These are phyloP conservation scores for Galleria mellonella DNA, from an alignment of 1,140 invertebrate genomes.

Conservation along the genomic window DNA sequence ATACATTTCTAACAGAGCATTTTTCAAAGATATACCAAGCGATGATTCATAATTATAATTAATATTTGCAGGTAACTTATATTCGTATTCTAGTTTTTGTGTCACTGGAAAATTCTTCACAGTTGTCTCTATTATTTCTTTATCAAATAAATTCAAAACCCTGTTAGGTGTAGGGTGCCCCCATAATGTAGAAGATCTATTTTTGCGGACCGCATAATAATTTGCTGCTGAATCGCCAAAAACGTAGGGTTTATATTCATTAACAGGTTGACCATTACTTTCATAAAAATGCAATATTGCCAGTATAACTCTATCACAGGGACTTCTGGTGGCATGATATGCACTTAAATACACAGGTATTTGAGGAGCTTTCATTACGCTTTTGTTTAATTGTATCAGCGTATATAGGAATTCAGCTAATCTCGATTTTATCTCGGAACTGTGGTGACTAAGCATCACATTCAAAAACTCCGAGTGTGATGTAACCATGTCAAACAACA, in stretches of 20 bases:
- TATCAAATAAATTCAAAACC: slow-evolving; percentile 82
- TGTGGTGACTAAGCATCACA: slow-evolving; percentile 73
- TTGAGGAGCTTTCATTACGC: slow-evolving; percentile 77
- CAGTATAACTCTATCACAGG: slow-evolving; percentile 79
- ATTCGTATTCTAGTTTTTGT: slow-evolving; percentile 50
- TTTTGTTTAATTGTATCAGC: slow-evolving; percentile 76
- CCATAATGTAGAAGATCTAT: slow-evolving; percentile 75
- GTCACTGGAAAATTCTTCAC: slow-evolving; percentile 80
- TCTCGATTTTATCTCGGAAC: slow-evolving; percentile 75
- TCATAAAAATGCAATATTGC: slow-evolving; percentile 80
- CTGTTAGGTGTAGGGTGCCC: slow-evolving; percentile 81
- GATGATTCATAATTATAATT: not conserved
- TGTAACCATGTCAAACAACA: slow-evolving; percentile 82
- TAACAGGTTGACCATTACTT: slow-evolving; percentile 74
- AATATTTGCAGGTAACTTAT: slow-evolving; percentile 26
- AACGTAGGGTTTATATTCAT: slow-evolving; percentile 84
- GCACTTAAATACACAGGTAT: slow-evolving; percentile 82
- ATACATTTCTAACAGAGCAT: slow-evolving; percentile 20
- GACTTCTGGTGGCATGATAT: slow-evolving; percentile 79
- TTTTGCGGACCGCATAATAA: slow-evolving; percentile 82
- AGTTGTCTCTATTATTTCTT: slow-evolving; percentile 78
- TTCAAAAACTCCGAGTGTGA: slow-evolving; percentile 84
- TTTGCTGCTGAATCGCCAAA: slow-evolving; percentile 85
- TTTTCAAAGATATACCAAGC: slow-evolving; percentile 16
- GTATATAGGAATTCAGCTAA: slow-evolving; percentile 77